Base-by-base conservation (phyloP, 1,140 invertebrate species). In the Limonius californicus region DNA sequence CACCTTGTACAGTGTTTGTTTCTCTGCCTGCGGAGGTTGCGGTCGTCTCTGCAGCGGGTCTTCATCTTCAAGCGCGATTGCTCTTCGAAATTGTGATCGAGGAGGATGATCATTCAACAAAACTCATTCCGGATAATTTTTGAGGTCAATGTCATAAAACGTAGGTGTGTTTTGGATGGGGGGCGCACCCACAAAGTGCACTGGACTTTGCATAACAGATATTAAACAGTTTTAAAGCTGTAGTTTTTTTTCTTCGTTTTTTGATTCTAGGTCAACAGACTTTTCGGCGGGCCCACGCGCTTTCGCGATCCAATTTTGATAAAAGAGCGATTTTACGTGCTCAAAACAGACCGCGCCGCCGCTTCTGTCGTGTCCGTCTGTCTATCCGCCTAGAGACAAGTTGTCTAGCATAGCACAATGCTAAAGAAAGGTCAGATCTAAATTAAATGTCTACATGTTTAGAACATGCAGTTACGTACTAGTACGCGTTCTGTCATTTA, bases 361-460 rank as follows among this genome's bases (percentile, higher is more conserved):
- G 23, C 9, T 27, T 27, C 9, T 27, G 3, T 27, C 23, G 23
- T 27, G 9, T 27, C 23, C 23, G 23, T 27, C 23, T 27, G 23
- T 12, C 35, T 39, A 32, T 39, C 2, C 8, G 2, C 16, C 21
- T 42, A 63, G 18, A 63, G 62, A 63, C 62, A 42, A 35, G 32
- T 59, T 59, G 62, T 63, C 62, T 63, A 32, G 45, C 45, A 43
- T 19, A 47, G 43, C 20, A 55, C 19, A 56, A 47, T 21, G 15
- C 45, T 64, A 55, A 47, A 21, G 62, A 64, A 64, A 64, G 62
- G 62, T 64, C 57, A 64, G 54, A 59, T 45, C 53, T 55, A 60
- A 60, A 56, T 64, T 50, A 35, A 35, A 53, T 54, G 45, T 50
- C 45, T 50, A 50, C 20, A n/a, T 32, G 6, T 27, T 55, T 19